These are phyloP conservation scores for Deilephila porcellus DNA, from an alignment of 2,888 invertebrate genomes.

Conservation along the genomic window DNA sequence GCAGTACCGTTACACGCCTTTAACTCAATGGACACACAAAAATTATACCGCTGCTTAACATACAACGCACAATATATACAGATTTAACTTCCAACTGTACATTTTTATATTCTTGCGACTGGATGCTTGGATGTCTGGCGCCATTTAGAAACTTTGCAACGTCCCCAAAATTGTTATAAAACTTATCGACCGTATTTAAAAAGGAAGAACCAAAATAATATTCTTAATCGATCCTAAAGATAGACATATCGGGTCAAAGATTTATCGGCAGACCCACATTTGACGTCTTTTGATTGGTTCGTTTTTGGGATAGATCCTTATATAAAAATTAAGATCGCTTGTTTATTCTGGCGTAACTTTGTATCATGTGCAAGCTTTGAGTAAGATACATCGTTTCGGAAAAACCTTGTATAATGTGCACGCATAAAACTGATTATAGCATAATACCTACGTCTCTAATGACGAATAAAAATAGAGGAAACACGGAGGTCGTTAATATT, in stretches of 20 bases:
- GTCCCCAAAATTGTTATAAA: too few relatives aligned
- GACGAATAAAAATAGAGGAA: conserved; percentile 22
- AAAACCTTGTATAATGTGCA: background rate
- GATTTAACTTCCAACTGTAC: conserved; percentile 12
- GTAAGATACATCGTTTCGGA: background rate
- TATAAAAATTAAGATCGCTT: too few relatives aligned
- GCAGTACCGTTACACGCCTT: conserved; percentile 25
- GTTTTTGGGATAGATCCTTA: too few relatives aligned
- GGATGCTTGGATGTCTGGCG: background rate
- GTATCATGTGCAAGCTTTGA: background rate
- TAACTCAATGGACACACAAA: conserved; percentile 30
- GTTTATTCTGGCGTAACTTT: too few relatives aligned
- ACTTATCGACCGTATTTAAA: too few relatives aligned
- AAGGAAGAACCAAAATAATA: too few relatives aligned
- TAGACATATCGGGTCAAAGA: too few relatives aligned
- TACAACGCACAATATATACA: background rate
- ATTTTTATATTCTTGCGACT: background rate
- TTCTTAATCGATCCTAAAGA: too few relatives aligned
- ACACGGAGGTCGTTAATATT: conserved; percentile 8
- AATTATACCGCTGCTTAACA: conserved; percentile 26
- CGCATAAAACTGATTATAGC: conserved; percentile 1
- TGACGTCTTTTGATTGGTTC: too few relatives aligned
- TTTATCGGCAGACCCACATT: too few relatives aligned
- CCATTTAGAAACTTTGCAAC: background rate
- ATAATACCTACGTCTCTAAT: conserved; percentile 10